These are phyloP conservation scores for Xiphorhynchus elegans DNA, from an alignment of 2,113 vertebrate genomes.

Conservation along the genomic window DNA sequence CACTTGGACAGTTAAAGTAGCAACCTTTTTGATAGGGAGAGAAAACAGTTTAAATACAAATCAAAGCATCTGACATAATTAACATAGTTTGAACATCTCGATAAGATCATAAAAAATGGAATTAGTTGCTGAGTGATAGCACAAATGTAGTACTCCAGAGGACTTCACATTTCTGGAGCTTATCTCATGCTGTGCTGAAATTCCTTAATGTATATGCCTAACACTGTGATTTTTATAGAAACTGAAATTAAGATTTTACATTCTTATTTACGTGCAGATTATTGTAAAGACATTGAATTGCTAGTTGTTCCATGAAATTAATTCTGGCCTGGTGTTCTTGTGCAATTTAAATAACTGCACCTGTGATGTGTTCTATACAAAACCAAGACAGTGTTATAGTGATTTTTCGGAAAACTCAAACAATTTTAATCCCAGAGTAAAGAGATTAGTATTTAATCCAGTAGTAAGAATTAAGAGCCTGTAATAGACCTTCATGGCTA, in stretches of 20 bases:
- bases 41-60: constrained; percentile 31
- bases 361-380: neutral
- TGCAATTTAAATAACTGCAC: neutral
- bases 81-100: constrained; percentile 7
- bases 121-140: constrained; percentile 34
- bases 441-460: neutral
- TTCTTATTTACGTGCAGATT: constrained; percentile 29
- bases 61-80: constrained; percentile 42
- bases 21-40: constrained; percentile 13
- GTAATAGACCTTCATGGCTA: neutral
- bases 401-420: neutral
- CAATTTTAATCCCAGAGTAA: neutral
- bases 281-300: constrained; percentile 37
- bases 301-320: constrained; percentile 13
- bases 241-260: constrained; percentile 44
- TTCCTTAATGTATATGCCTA: constrained; percentile 18
- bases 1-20: neutral
- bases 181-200: constrained; percentile 45
- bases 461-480: neutral
- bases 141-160: neutral
- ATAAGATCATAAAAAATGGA: constrained; percentile 49
- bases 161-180: constrained; percentile 28
- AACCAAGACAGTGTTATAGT: neutral
- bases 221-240: constrained; percentile 48
- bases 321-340: neutral